These are phyloP conservation scores for Pecten maximus DNA, from an alignment of 2,888 invertebrate genomes.

Conservation along the genomic window DNA sequence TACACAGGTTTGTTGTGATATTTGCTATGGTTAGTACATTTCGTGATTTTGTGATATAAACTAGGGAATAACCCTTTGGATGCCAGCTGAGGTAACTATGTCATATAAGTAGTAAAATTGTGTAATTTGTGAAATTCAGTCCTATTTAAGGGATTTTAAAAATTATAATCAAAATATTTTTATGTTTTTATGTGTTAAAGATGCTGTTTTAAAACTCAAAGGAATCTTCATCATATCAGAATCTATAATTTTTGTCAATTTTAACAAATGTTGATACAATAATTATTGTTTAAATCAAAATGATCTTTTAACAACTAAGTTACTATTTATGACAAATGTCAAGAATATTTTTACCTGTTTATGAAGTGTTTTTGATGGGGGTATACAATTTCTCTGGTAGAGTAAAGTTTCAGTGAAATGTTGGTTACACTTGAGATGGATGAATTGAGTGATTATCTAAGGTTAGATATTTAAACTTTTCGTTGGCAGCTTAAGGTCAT, in stretches of 20 bases:
- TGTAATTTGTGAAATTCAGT: neutral
- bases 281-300: too few relatives aligned
- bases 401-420: neutral
- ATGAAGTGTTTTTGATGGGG: neutral
- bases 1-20: neutral
- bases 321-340: neutral
- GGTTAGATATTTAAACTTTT: constrained; percentile 17
- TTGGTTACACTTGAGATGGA: neutral
- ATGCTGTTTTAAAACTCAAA: neutral
- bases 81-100: neutral
- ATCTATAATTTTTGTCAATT: neutral
- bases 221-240: neutral
- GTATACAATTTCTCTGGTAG: neutral
- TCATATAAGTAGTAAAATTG: neutral
- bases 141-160: neutral
- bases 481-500: neutral
- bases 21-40: neutral
- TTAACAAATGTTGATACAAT: neutral
- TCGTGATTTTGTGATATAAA: neutral
- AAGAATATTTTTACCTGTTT: neutral
- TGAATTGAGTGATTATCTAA: constrained; percentile 23
- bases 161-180: neutral
- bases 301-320: neutral
- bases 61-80: neutral
- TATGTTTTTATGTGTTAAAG: neutral